Base-by-base conservation (phyloP, 2,797 vertebrate species). In the Caiman crocodilus region DNA sequence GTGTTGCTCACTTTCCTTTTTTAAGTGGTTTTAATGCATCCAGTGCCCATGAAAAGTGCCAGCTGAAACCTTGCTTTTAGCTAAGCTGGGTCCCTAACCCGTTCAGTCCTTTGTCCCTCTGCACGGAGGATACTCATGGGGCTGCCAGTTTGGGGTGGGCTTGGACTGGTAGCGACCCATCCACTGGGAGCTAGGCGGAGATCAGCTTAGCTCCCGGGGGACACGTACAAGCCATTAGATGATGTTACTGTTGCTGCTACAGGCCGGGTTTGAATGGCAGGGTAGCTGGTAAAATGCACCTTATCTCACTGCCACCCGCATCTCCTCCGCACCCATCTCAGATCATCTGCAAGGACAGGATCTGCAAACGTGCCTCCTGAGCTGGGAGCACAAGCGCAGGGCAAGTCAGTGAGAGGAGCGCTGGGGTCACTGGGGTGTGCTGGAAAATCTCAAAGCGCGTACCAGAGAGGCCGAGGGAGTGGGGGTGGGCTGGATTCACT, bases 41-140 rank as follows among this genome's bases (percentile, higher is more conserved):
- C 71, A 35, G 77, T 4, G 0, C 26, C 25, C 5, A 0, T 0
- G 4, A 28, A 65, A 18, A 59, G 56, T 17, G 3, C 7, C 0
- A n/a, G 83, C 30, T 61, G 76, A 1, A 85, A 84, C 28, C 20
- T 25, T 60, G 25, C 25, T 60, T 42, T 63, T 14, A 20, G 25
- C 16, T 60, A n/a, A 57, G 14, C 76, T 17, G 80, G 7, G 87
- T n/a, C 64, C 16, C 17, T 28, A 10, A n/a, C 64, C 16, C 64
- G 30, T 15, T 18, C 30, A 30, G 17, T 71, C 20, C 32, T 18
- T 71, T 18, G 65, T 32, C 21, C 35, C 21, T 69, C 30, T 23
- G 30, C 77, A 78, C 84, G 17, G 84, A 17, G 67, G 26, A 20
- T 82, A 88, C 17, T 79, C 21, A 9, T 61, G 88, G 78, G 84